A percentile compares a stretch with the other conserved stretches of the same genome.
Evolutionary conservation across 2,888 invertebrate genomes (phyloP).

Genomic region (Calameuta filiformis): DNA sequence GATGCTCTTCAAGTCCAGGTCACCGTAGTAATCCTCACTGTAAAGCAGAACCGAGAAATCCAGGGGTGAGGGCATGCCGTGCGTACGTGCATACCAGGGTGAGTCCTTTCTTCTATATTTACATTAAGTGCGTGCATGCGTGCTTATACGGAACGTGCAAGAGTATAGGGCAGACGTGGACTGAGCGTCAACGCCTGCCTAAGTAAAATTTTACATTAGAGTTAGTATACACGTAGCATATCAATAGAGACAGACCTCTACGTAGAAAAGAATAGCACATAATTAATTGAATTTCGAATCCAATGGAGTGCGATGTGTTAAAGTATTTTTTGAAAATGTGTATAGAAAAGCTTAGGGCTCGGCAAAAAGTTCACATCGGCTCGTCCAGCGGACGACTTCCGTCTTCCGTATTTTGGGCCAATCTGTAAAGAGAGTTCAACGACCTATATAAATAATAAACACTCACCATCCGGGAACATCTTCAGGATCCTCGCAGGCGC

Average conservation of each 20-base stretch:
- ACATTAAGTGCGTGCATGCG: not conserved
- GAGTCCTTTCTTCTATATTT: not conserved
- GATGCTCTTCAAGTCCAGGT: conserved; percentile 94
- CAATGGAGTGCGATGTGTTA: not conserved
- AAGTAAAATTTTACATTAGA: not conserved
- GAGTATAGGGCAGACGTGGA: not conserved
- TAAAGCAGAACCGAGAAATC: conserved; percentile 66
- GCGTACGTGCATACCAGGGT: not conserved
- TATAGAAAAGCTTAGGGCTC: not conserved
- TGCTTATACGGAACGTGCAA: not conserved
- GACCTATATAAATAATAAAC: conserved; percentile 34
- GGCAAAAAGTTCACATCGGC: not conserved
- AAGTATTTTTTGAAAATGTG: not conserved
- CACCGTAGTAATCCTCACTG: conserved; percentile 98
- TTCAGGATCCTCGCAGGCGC: conserved; percentile 95
- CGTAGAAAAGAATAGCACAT: not conserved
- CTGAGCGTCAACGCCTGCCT: not conserved
- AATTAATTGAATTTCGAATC: not conserved
- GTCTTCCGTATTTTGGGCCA: not conserved
- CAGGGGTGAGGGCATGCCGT: conserved; percentile 47
- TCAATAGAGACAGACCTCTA: not conserved
- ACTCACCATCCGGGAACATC: conserved; percentile 96
- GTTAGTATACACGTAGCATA: not conserved
- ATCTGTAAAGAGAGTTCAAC: not conserved
- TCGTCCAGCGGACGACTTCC: not conserved